Percentiles rank a stretch among this genome's conserved stretches.
Conservation (phyloP, 1,140 invertebrate species). For the Agrypnia vestita region DNA sequence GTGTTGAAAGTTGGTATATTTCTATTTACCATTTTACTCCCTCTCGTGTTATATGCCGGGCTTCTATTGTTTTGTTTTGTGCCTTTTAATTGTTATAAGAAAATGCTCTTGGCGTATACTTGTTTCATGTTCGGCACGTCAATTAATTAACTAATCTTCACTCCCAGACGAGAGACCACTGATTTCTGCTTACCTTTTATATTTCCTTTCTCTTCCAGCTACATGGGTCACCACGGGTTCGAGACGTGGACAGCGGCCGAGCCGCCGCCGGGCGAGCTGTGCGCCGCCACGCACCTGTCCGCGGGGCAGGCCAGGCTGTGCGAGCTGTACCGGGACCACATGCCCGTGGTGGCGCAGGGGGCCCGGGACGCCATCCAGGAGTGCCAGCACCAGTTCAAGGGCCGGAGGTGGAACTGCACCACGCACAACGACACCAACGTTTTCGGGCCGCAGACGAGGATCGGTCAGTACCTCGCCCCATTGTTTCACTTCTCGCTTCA, state of each 20-base stretch:
- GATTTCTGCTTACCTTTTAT: no score
- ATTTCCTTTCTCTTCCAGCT: constrained; percentile 49
- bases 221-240: constrained; percentile 58
- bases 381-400: constrained; percentile 87
- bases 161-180: no score
- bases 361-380: constrained; percentile 80
- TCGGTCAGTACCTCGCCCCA: constrained; percentile 75
- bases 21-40: no score
- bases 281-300: constrained; percentile 33
- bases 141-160: no score
- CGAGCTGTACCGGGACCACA: constrained; percentile 80
- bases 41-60: no score
- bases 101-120: no score
- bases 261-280: not conserved
- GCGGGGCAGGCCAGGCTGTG: constrained; percentile 53
- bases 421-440: constrained; percentile 81
- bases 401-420: constrained; percentile 91
- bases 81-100: no score
- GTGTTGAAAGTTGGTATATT: no score
- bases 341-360: constrained; percentile 81
- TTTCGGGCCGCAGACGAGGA: constrained; percentile 88
- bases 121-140: no score
- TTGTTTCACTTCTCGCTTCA: no score
- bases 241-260: constrained; percentile 52
- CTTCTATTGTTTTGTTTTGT: no score